phyloP scores from a whole-genome alignment of 2,797 vertebrate genomes.

The Taenioides sp. region DNA sequence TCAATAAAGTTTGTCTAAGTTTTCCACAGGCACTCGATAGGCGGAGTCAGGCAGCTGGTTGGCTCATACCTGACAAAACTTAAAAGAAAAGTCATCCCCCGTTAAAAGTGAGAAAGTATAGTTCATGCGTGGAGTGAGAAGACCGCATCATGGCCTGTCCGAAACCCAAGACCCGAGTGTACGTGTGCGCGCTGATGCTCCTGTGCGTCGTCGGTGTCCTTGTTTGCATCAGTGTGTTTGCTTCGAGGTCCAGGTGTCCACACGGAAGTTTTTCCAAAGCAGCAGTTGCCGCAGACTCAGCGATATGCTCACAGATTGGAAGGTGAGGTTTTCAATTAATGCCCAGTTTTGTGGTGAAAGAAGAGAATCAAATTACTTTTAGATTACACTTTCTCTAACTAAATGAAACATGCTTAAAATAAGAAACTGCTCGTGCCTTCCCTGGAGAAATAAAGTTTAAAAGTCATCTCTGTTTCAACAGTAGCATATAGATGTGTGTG shows the following conservation, averaged over 20 bases:
- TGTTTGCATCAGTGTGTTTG: constrained; percentile 30
- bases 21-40: too few relatives aligned
- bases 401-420: too few relatives aligned
- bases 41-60: too few relatives aligned
- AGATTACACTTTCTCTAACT: too few relatives aligned
- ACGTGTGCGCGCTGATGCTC: constrained; percentile 44
- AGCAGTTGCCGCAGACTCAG: constrained; percentile 76
- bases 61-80: too few relatives aligned
- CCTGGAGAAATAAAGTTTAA: too few relatives aligned
- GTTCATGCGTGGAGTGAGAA: neutral
- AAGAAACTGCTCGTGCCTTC: too few relatives aligned
- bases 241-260: constrained; percentile 38
- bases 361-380: neutral
- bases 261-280: constrained; percentile 45
- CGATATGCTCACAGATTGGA: constrained; percentile 71
- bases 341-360: neutral
- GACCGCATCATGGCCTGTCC: constrained; percentile 37
- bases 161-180: constrained; percentile 49
- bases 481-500: too few relatives aligned
- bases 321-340: constrained; percentile 61
- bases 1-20: too few relatives aligned
- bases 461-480: too few relatives aligned
- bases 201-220: constrained; percentile 28
- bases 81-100: too few relatives aligned
- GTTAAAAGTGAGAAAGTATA: too few relatives aligned